phyloP scores from a whole-genome alignment of 1,140 invertebrate genomes.

The Drosophila pruinosa region DNA sequence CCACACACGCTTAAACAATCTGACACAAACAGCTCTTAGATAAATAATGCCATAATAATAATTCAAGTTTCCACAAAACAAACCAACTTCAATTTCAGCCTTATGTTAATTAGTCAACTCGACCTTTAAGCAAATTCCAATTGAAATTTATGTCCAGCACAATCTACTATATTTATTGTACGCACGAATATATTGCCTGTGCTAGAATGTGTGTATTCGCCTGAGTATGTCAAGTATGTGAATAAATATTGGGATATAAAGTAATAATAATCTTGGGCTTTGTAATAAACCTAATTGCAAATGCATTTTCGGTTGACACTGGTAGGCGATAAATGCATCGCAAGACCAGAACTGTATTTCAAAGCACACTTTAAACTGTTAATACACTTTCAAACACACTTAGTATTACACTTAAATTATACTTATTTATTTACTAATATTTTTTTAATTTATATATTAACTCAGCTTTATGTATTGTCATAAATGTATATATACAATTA shows the following conservation, averaged over 20 bases:
- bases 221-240: background rate
- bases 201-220: background rate
- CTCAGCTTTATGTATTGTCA: background rate
- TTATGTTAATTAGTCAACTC: constrained; percentile 18
- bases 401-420: background rate
- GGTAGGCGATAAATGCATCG: constrained; percentile 14
- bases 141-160: constrained; percentile 55
- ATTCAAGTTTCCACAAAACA: constrained; percentile 57
- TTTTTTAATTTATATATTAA: background rate
- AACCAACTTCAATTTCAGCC: constrained; percentile 52
- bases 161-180: constrained; percentile 15
- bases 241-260: constrained; percentile 35
- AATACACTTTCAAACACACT: background rate
- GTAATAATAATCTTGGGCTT: constrained; percentile 38
- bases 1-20: constrained; percentile 11
- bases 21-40: constrained; percentile 10
- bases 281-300: constrained; percentile 59
- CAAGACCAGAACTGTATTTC: background rate
- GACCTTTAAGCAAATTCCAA: constrained; percentile 53
- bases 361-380: background rate
- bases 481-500: too few species aligned
- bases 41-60: constrained; percentile 66
- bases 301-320: constrained; percentile 34
- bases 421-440: too few species aligned
- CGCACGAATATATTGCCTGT: background rate